phyloP scores from a whole-genome alignment of 2,113 vertebrate species.

The human (Homo sapiens) region GRCh38 chr1:82082001-82082500 shows the following conservation, averaged over 20 bases:
- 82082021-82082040: neutral
- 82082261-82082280: neutral
- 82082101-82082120: neutral
- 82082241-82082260: neutral
- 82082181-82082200: neutral
- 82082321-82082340: neutral
- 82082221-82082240: neutral
- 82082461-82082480: too few species aligned
- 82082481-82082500: too few species aligned
- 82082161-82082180: neutral
- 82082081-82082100: neutral
- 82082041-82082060: neutral
- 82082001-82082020: neutral
- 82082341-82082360: neutral
- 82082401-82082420: too few species aligned
- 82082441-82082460: too few species aligned
- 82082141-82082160: neutral
- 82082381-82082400: too few species aligned
- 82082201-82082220: neutral
- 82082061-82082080: neutral
- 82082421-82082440: too few species aligned
- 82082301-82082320: neutral
- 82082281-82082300: neutral
- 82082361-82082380: too few species aligned
- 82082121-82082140: neutral